Base-by-base conservation (phyloP, 2,113 vertebrate genomes). In the Cisticola juncidis region DNA sequence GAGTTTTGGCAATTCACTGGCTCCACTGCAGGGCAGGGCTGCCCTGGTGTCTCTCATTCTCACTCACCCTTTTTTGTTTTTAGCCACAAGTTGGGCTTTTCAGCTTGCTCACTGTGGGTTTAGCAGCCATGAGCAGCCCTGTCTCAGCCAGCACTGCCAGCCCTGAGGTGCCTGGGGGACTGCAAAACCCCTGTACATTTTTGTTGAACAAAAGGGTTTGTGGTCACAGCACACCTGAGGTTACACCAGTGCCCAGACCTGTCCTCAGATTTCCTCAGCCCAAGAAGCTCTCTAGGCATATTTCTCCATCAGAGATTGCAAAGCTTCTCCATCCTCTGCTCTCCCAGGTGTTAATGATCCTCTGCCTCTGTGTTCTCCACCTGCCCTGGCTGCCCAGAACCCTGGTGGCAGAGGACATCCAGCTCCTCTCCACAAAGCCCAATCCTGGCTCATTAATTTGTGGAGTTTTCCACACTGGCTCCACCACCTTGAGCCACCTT, bases 371-470 rank as follows among this genome's bases (percentile, higher is more conserved):
- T 66, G 18, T 26, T 50, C 22, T 87, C 28, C 24, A 14, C 15
- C 53, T 57, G 28, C 25, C 25, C n/a, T 1, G 4, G 33, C 61
- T 66, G 78, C 45, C 88, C 44, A 60, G 51, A 40, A 45, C 11
- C 7, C 14, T 14, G n/a, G 7, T 26, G 31, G 57, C 78, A 72
- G 42, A 88, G 31, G 4, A 12, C 58, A 73, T 17, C 40, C 79
- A 82, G 40, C 18, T 82, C 24, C 25, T 35, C 9, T 21, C 79
- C 48, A 3, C 1, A 31, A 51, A 69, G 3, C 47, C 54, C 29
- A 54, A 5, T 6, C 29, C 35, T 36, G 60, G 2, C 47, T 54
- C 1, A 0, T 40, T 38, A 6, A 29, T 53, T 69, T 40, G 3
- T 22, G 40, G 12, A 26, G 4, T 61, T 73, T 64, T 45, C 58